phyloP scores from a whole-genome alignment of 2,113 vertebrate genomes.

The Diglossa brunneiventris region DNA sequence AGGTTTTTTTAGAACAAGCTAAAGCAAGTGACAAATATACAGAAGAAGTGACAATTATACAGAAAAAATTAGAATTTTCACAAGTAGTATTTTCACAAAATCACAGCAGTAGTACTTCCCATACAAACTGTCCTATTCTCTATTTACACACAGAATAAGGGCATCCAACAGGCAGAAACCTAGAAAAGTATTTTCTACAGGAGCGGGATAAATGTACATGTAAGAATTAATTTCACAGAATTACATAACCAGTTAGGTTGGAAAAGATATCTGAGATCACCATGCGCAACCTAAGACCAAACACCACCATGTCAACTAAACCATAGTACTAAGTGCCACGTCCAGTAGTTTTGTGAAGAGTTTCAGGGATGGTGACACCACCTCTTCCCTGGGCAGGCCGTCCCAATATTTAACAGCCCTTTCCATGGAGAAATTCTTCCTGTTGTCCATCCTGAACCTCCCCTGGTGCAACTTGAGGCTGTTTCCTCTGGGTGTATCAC shows the following conservation, averaged over 20 bases:
- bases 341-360: not conserved
- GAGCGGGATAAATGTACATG: accelerated
- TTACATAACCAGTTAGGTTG: not conserved
- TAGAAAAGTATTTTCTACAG: not conserved
- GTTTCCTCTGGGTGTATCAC: accelerated
- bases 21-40: not conserved
- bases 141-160: not conserved
- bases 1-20: not conserved
- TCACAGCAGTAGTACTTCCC: not conserved
- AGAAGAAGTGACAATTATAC: not conserved
- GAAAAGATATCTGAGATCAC: not conserved
- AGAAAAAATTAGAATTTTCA: not conserved
- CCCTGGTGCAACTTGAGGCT: not conserved
- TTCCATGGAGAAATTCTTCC: not conserved
- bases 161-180: accelerated
- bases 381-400: too few relatives aligned
- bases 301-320: not conserved
- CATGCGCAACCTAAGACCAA: not conserved
- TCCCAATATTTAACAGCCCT: not conserved
- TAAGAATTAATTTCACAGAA: not conserved
- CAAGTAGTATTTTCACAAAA: not conserved
- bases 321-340: accelerated
- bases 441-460: not conserved
- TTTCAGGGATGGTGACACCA: not conserved
- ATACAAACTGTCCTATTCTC: not conserved